Conservation (phyloP, 2,888 invertebrate genomes). For the Epistrophella euchroma region DNA sequence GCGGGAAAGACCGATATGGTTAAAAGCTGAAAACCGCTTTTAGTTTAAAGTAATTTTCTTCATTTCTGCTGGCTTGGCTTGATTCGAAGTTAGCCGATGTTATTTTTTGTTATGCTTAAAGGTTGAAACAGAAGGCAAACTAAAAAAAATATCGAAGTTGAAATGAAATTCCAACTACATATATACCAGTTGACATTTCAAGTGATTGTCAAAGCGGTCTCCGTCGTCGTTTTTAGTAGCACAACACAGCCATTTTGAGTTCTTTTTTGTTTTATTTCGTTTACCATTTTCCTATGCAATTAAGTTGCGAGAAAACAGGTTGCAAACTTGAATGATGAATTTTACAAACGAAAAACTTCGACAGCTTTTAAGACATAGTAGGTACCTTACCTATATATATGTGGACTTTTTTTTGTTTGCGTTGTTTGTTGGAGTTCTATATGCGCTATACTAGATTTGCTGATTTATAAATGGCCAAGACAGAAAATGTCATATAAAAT, state of each 20-base stretch:
- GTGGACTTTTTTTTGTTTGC: neutral
- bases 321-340: conserved; percentile 70
- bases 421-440: conserved; percentile 1
- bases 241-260: conserved; percentile 57
- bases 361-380: conserved; percentile 52
- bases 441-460: conserved; percentile 60
- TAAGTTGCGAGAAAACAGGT: conserved; percentile 68
- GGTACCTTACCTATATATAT: neutral
- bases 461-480: conserved; percentile 70
- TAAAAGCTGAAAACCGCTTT: conserved; percentile 73
- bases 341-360: conserved; percentile 64
- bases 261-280: conserved; percentile 12
- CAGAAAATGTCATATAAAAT: conserved; percentile 68
- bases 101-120: conserved; percentile 59
- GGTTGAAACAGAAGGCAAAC: conserved; percentile 46
- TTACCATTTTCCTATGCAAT: conserved; percentile 70
- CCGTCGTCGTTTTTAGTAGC: conserved; percentile 61
- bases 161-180: conserved; percentile 66
- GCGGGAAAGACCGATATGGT: conserved; percentile 64
- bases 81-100: conserved; percentile 4
- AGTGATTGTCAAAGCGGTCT: conserved; percentile 66
- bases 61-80: conserved; percentile 22
- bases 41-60: conserved; percentile 64
- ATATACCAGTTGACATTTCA: conserved; percentile 71
- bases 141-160: conserved; percentile 28